Evolutionary conservation across 1,140 invertebrate genomes (phyloP), one percentile per base, ranked within the genome.

Genomic region (Drosophila varians): DNA sequence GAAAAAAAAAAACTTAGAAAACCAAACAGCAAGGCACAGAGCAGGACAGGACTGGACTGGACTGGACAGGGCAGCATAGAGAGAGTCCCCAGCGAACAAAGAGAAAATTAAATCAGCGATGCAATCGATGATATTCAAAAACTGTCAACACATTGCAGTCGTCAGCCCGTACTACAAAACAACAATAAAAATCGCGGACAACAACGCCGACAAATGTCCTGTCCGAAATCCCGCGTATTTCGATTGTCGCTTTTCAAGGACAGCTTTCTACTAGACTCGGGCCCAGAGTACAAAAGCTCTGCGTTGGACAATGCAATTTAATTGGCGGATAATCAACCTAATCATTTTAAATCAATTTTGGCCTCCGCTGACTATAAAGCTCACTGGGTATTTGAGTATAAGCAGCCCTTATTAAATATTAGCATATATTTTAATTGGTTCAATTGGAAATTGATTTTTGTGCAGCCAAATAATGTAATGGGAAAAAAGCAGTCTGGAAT

Each of bases 81-180:
- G 9, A 38, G 36, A 12, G 6, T 4, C 5, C 12, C 52, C 28
- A 7, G 3, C 18, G 36, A 11, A 54, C 34, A 62, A 64, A 34
- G 18, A 19, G 45, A 62, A 51, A 65, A 62, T 62, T 23, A 65
- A 45, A 68, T 64, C 60, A 47, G 53, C 52, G 23, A 38, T 38
- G 31, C 61, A 57, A 49, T 48, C 12, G 36, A n/a, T 25, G 57
- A n/a, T 16, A 43, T 16, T 25, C 25, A 14, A 23, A 34, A 40
- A 12, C 9, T 18, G 48, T 43, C 25, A 42, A 42, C 57, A 31
- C 48, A 42, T 28, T 60, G 36, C 36, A 42, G 11, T 16, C 56
- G 23, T 34, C 54, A 34, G 25, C n/a, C 23, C 4, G 40, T 25
- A 12, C n/a, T 25, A 18, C 25, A 16, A 34, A 38, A 31, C 9